phyloP scores from a whole-genome alignment of 2,888 invertebrate species.

The Acanthosepion pharaonis region DNA sequence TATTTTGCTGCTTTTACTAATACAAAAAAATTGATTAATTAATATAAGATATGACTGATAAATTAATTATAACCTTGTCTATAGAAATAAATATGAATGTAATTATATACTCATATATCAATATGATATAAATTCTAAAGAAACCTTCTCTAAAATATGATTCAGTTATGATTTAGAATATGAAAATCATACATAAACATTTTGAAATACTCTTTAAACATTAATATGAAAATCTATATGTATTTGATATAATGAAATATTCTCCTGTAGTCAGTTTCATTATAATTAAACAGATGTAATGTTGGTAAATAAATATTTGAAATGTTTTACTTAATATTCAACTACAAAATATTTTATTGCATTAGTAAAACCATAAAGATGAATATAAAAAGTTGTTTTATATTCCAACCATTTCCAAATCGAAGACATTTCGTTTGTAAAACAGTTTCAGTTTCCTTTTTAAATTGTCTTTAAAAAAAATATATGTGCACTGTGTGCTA shows the following conservation, averaged over 20 bases:
- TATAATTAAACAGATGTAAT: background rate
- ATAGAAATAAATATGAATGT: background rate
- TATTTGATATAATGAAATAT: background rate
- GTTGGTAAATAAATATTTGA: background rate
- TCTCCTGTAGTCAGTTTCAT: background rate
- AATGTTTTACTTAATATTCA: background rate
- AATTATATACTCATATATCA: background rate
- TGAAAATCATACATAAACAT: background rate
- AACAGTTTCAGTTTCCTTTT: no score
- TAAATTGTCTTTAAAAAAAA: no score
- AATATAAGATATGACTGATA: background rate
- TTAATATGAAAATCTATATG: background rate
- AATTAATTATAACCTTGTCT: background rate
- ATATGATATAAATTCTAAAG: no score
- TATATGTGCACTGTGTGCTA: no score
- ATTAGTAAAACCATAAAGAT: background rate
- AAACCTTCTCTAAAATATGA: background rate
- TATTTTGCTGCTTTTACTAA: background rate
- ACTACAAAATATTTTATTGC: background rate
- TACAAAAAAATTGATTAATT: background rate
- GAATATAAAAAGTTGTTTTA: background rate
- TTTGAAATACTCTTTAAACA: background rate
- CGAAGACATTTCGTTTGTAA: background rate
- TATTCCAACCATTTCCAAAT: background rate
- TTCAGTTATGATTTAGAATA: background rate